Evolutionary conservation across 1,140 invertebrate species (phyloP), one percentile per base, ranked within the genome.

Genomic region (Trialeurodes vaporariorum): DNA sequence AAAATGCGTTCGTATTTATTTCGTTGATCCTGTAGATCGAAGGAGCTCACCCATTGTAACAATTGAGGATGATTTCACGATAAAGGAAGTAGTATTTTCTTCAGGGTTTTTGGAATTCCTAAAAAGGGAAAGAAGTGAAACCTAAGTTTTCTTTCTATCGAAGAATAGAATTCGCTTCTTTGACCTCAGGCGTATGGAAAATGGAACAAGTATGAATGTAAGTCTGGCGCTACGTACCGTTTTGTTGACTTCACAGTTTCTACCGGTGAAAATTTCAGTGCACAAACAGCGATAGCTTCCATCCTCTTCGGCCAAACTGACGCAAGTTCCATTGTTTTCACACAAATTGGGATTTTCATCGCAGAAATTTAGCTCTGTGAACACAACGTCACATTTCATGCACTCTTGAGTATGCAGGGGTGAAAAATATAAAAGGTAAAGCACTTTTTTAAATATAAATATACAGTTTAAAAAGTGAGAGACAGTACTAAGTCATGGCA

Each of bases 291-390:
- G 85, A 76, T 85, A 91, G 77, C 82, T 80, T 1, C 89, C 90
- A 67, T 90, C 87, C 67, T 87, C 86, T 69, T 84, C 83, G 61
- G 86, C 88, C 76, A 89, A 78, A 59, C 88, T 90, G 27, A 88
- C 82, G 73, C 91, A 94, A 72, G 88, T 91, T 1, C 87, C 87
- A 12, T 88, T 89, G 73, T 92, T 92, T 73, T 88, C 84, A 75
- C 86, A 92, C 27, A 81, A 81, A 63, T 80, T 81, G 1, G 83
- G 80, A 74, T 91, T 84, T 59, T 87, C 84, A 64, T 87, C 85
- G 77, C 90, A 92, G 75, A 86, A 89, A 67, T 85, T 90, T 25
- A 92, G 77, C 73, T 87, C 89, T 88, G 77, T 34, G 80, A 80
- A 67, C 67, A 49, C 27, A n/a, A n/a, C n/a, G n/a, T n/a, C n/a